phyloP scores from a whole-genome alignment of 2,113 vertebrate species.

The Tor tambroides region DNA sequence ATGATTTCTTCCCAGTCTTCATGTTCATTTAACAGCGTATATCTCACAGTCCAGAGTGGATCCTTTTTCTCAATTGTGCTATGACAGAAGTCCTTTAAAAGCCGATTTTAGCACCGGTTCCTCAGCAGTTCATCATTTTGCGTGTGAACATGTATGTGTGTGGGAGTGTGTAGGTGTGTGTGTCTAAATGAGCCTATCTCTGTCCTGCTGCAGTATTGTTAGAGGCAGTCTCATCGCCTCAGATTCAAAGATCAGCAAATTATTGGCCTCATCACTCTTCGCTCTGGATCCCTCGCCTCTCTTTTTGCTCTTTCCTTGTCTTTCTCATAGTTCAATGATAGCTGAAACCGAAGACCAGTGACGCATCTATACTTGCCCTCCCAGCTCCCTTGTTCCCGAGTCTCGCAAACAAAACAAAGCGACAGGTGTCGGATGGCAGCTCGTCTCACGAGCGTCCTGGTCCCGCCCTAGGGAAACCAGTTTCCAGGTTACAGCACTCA shows the following conservation, averaged over 20 bases:
- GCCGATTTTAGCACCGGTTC: background rate
- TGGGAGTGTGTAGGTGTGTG: background rate
- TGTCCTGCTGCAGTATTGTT: slow-evolving; percentile 54
- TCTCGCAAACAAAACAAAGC: slow-evolving; percentile 65
- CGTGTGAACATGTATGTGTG: slow-evolving; percentile 27
- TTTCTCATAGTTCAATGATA: slow-evolving; percentile 27
- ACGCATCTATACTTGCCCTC: slow-evolving; percentile 66
- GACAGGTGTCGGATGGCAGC: slow-evolving; percentile 73
- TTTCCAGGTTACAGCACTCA: slow-evolving; percentile 54
- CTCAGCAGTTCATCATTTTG: slow-evolving; percentile 6
- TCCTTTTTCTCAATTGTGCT: background rate
- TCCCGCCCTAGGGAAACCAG: slow-evolving; percentile 53
- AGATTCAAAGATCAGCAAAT: slow-evolving; percentile 54
- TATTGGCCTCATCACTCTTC: slow-evolving; percentile 41
- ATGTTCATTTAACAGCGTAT: slow-evolving; percentile 59
- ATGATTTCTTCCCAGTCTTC: slow-evolving; percentile 78
- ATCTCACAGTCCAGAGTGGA: slow-evolving; percentile 15
- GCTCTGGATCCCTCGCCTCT: slow-evolving; percentile 12
- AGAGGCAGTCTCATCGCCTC: slow-evolving; percentile 42
- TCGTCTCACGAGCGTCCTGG: slow-evolving; percentile 60
- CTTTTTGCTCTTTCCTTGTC: slow-evolving; percentile 49
- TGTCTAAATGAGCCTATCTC: slow-evolving; percentile 15
- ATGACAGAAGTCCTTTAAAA: slow-evolving; percentile 30
- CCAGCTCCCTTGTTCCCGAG: slow-evolving; percentile 60
- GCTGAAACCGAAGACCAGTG: slow-evolving; percentile 66